These are phyloP conservation scores for Alauda arvensis DNA, from an alignment of 2,797 vertebrate species.

Conservation along the genomic window DNA sequence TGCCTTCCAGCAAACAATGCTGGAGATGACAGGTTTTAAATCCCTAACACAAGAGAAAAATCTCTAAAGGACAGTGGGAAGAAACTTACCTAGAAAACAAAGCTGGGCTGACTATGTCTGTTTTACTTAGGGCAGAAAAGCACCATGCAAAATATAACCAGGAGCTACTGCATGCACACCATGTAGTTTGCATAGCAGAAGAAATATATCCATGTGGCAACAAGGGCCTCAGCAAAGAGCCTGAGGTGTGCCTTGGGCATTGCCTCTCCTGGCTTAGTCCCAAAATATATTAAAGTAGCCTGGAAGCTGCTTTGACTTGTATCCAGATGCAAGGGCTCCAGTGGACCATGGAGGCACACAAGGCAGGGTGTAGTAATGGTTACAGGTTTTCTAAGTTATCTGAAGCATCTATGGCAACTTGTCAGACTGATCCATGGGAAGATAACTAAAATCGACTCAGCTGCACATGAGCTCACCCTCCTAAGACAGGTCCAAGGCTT, in stretches of 20 bases:
- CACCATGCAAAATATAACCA: background rate
- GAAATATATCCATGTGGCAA: background rate
- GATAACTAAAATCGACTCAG: slow-evolving; percentile 16
- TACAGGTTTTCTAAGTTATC: background rate
- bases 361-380: background rate
- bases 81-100: background rate
- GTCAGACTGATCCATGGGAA: background rate
- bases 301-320: background rate
- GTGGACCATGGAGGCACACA: background rate
- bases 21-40: background rate
- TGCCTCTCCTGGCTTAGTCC: background rate
- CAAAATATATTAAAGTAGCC: background rate
- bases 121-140: background rate
- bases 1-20: background rate
- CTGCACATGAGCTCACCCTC: slow-evolving; percentile 23
- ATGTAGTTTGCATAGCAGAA: background rate
- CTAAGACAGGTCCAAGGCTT: background rate
- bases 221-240: background rate
- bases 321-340: background rate
- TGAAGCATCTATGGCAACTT: background rate
- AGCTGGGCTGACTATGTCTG: background rate
- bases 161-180: background rate
- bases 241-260: background rate
- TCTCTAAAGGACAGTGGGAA: background rate
- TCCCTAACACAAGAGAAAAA: background rate